phyloP scores from a whole-genome alignment of 1,140 invertebrate species.

The Hycleus cichorii region DNA sequence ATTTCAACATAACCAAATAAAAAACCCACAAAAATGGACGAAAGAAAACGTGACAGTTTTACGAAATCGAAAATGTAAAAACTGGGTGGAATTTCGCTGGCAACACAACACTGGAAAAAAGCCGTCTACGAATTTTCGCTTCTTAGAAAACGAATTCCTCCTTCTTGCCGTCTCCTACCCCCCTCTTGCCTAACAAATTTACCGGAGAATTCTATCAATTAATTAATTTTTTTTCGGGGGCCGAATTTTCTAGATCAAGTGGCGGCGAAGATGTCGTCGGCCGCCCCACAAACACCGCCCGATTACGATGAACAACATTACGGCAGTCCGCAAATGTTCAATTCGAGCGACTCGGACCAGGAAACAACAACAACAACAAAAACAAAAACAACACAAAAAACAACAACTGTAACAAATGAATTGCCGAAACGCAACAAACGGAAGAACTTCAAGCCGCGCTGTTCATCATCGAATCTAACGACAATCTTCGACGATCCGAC shows the following conservation, averaged over 20 bases:
- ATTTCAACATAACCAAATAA: too few relatives aligned
- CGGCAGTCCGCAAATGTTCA: too few relatives aligned
- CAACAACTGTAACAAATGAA: slow-evolving; percentile 39
- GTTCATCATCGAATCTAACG: slow-evolving; percentile 31
- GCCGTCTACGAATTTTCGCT: too few relatives aligned
- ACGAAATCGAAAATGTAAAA: slow-evolving; percentile 23
- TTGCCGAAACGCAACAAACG: slow-evolving; percentile 56
- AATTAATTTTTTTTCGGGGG: too few relatives aligned
- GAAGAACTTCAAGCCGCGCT: slow-evolving; percentile 60
- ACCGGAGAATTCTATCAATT: too few relatives aligned
- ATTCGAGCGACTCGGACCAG: too few relatives aligned
- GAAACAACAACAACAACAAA: too few relatives aligned
- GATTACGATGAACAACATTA: too few relatives aligned
- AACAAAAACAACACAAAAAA: slow-evolving; percentile 3
- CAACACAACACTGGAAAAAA: too few relatives aligned
- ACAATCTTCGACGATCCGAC: slow-evolving; percentile 47
- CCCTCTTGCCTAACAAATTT: too few relatives aligned
- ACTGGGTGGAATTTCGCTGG: background rate
- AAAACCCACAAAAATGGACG: slow-evolving; percentile 22
- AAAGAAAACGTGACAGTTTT: slow-evolving; percentile 32
- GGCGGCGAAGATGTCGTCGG: slow-evolving; percentile 33
- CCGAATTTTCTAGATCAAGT: slow-evolving; percentile 33
- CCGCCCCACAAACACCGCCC: slow-evolving; percentile 13
- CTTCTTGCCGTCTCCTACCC: too few relatives aligned
- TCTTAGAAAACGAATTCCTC: too few relatives aligned